A percentile compares a stretch with the other conserved stretches of the same genome.
Conservation (phyloP, 2,888 invertebrate species). For the Apodemia duryi region DNA sequence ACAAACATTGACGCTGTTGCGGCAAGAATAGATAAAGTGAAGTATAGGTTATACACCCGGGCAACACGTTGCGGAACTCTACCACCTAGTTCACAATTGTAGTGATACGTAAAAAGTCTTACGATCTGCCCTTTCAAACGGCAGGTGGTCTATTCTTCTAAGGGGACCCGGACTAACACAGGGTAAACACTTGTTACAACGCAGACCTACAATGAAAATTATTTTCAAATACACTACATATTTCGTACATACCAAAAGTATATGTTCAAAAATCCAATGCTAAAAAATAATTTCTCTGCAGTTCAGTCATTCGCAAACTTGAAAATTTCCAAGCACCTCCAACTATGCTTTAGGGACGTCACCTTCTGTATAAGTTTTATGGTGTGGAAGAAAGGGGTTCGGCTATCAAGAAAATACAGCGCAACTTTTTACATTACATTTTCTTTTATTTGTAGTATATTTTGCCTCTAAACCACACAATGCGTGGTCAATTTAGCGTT, state of each 20-base stretch:
- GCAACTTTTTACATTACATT: constrained; percentile 56
- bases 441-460: constrained; percentile 47
- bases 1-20: too few species aligned
- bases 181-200: too few species aligned
- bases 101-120: too few species aligned
- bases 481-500: constrained; percentile 32
- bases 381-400: constrained; percentile 68
- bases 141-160: too few species aligned
- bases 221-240: neutral
- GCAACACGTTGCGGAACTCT: too few species aligned
- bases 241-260: neutral
- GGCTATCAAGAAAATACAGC: constrained; percentile 61
- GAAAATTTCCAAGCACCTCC: constrained; percentile 48
- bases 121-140: too few species aligned
- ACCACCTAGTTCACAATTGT: too few species aligned
- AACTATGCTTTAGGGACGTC: constrained; percentile 67
- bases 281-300: constrained; percentile 20
- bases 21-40: too few species aligned
- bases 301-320: constrained; percentile 46
- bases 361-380: constrained; percentile 71
- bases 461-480: constrained; percentile 38
- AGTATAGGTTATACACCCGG: too few species aligned
- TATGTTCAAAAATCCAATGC: neutral
- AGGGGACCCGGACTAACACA: too few species aligned
- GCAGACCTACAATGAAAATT: too few species aligned